Percentiles rank a stretch among this genome's conserved stretches.
Conservation (phyloP, 2,888 invertebrate species). For the Nymphalis polychloros region DNA sequence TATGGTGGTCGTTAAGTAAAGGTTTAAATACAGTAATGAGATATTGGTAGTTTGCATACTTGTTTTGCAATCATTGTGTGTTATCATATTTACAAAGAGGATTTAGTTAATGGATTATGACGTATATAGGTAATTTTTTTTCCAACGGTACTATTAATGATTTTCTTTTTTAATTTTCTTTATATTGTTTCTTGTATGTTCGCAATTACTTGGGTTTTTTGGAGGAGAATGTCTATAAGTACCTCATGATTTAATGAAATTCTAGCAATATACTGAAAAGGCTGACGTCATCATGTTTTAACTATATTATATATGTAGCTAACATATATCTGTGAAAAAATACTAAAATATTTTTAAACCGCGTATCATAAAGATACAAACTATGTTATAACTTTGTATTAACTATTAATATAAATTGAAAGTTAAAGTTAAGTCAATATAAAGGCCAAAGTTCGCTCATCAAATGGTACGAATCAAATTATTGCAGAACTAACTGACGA, state of each 20-base stretch:
- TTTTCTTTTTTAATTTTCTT: too few relatives aligned
- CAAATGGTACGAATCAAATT: not conserved
- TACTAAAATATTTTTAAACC: too few relatives aligned
- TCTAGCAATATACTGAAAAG: too few relatives aligned
- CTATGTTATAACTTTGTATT: not conserved
- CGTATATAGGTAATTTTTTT: too few relatives aligned
- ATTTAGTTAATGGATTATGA: not conserved
- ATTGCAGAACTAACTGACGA: not conserved
- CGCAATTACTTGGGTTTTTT: too few relatives aligned
- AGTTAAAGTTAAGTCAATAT: not conserved
- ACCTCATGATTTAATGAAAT: too few relatives aligned
- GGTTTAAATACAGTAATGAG: constrained; percentile 30
- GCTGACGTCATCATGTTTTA: too few relatives aligned
- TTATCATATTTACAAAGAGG: not conserved
- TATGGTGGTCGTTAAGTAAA: constrained; percentile 34
- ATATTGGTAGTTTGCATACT: constrained; percentile 1
- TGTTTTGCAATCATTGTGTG: constrained; percentile 4
- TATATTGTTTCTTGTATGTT: too few relatives aligned
- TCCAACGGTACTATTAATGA: too few relatives aligned
- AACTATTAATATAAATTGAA: constrained; percentile 7
- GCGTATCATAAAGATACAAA: not conserved
- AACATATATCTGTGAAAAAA: too few relatives aligned
- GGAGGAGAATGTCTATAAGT: too few relatives aligned
- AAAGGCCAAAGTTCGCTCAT: constrained; percentile 1
- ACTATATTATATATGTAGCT: too few relatives aligned